These are phyloP conservation scores for Meloidogyne floridensis DNA, from an alignment of 1,140 invertebrate genomes.

Conservation along the genomic window DNA sequence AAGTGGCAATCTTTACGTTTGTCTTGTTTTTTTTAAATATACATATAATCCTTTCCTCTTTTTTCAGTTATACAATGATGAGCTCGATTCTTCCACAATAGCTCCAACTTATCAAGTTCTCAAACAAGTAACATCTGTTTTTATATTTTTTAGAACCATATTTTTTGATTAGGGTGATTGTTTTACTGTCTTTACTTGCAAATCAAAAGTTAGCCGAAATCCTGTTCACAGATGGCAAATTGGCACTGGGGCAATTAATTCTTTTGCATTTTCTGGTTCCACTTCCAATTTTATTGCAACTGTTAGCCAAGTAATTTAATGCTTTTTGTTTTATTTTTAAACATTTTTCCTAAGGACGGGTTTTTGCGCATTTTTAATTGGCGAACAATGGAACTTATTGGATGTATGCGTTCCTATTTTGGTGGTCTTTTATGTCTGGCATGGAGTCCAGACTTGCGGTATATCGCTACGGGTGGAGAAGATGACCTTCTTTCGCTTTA, in stretches of 20 bases:
- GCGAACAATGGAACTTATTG: constrained; percentile 90
- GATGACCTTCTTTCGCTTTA: constrained; percentile 98
- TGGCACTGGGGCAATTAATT: constrained; percentile 82
- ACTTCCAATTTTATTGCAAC: constrained; percentile 87
- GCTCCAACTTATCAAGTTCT: constrained; percentile 84
- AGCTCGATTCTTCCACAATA: constrained; percentile 81
- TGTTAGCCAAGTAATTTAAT: constrained; percentile 68
- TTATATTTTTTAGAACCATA: background rate
- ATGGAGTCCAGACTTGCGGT: constrained; percentile 75
- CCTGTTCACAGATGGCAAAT: constrained; percentile 83
- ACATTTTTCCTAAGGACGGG: constrained; percentile 76
- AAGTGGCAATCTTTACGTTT: constrained; percentile 91
- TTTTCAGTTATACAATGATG: constrained; percentile 80
- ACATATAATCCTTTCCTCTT: background rate
- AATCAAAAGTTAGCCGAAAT: constrained; percentile 94
- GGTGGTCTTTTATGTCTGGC: constrained; percentile 89
- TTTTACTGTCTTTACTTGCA: constrained; percentile 89
- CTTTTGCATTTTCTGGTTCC: constrained; percentile 88
- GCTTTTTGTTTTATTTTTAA: constrained; percentile 4
- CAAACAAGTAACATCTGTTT: constrained; percentile 69
- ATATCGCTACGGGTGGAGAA: constrained; percentile 76
- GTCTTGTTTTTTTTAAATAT: background rate
- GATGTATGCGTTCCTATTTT: constrained; percentile 76
- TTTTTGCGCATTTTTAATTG: constrained; percentile 94
- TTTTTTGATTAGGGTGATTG: constrained; percentile 76